Conservation (phyloP, 2,113 vertebrate genomes). For the Rattus rattus region DNA sequence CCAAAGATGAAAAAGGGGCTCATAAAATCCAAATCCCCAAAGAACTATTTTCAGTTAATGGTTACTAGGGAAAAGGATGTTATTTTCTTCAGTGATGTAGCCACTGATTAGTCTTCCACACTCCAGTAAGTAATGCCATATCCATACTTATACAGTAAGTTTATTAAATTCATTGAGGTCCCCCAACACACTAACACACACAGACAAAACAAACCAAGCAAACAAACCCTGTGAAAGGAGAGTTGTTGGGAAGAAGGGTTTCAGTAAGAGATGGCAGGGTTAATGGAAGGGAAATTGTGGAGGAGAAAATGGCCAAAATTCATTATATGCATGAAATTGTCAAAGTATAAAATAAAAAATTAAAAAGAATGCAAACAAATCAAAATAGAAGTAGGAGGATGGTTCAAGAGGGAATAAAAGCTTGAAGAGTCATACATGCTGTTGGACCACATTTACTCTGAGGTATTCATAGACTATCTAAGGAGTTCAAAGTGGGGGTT, state of each 20-base stretch:
- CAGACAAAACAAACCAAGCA: neutral
- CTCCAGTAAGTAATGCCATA: neutral
- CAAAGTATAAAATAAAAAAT: neutral
- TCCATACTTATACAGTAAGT: neutral
- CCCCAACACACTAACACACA: neutral
- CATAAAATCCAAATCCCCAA: neutral
- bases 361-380: neutral
- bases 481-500: neutral
- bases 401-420: accelerated
- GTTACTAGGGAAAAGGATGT: neutral
- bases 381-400: accelerated
- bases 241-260: neutral
- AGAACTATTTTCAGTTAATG: neutral
- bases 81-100: neutral
- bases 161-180: neutral
- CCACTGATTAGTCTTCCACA: neutral
- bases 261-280: neutral
- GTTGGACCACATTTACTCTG: neutral
- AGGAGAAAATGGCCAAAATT: neutral
- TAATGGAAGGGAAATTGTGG: neutral
- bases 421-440: neutral
- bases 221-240: neutral
- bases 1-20: neutral
- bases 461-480: neutral
- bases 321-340: neutral